Evolutionary conservation across 1,140 invertebrate species (phyloP), one percentile per base, ranked within the genome.

Genomic region (Melanaphis sacchari): DNA sequence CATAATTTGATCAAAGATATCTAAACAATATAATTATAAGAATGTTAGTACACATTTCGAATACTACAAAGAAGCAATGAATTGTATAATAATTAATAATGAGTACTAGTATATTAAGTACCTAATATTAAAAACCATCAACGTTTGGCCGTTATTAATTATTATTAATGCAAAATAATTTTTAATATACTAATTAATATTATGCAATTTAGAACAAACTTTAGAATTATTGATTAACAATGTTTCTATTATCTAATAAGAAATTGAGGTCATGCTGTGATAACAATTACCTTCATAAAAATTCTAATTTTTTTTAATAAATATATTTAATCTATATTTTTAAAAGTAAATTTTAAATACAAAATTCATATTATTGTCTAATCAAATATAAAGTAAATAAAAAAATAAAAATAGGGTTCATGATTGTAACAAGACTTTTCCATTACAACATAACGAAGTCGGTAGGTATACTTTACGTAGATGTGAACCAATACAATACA

Each of bases 381-480:
- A 76, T 18, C 31, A 76, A 76, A 76, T 76, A 2, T n/a, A 76
- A 76, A 76, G n/a, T n/a, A 18, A 76, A 76, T 36, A 76, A 76
- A 76, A 31, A 0, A 26, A 26, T 54, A 3, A 49, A 49, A 49
- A 15, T 76, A 76, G n/a, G 4, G n/a, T 76, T n/a, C 59, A 76
- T 76, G 31, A 76, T 76, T 76, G 59, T n/a, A 76, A 76, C 59
- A n/a, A 76, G 59, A n/a, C 59, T 76, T 76, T 76, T 76, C 59
- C 59, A 76, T 76, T 76, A 76, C 15, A n/a, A n/a, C 15, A 76
- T 36, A 36, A 76, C 15, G 31, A 18, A 76, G 59, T 76, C 1
- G 15, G 59, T n/a, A 76, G 1, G 4, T n/a, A 76, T 18, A n/a
- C 15, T 76, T 31, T 18, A 76, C 31, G 22, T 15, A n/a, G 59